Base-by-base conservation (phyloP, 2,888 invertebrate species). In the Sphinx pinastri region DNA sequence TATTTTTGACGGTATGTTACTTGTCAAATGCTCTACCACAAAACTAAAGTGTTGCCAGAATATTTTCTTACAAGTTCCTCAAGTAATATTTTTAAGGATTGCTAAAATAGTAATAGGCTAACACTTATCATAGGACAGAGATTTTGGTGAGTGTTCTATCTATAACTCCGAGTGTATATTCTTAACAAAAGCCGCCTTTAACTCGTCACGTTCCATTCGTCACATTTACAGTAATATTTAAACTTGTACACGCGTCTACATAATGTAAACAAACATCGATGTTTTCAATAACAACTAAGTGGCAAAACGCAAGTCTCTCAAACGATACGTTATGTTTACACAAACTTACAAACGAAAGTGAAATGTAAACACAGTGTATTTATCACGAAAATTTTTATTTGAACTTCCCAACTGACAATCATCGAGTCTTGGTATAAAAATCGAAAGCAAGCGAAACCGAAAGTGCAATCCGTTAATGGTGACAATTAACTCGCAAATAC, bases 401-500 rank as follows among this genome's bases (percentile, higher is more conserved):
- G 38, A 63, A 69, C 51, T 70, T 58, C 58, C 70, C 68, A 70
- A 66, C 63, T 51, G 55, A 70, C 69, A 66, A 74, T 70, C 45
- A 74, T 70, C 45, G 45, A 38, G 76, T 75, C 74, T 76, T 68
- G 71, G 72, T 71, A 76, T 77, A 74, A 79, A 81, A 81, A 82
- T 79, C 79, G 78, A 81, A 81, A 83, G 80, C 79, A 79, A 75
- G 76, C 71, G 77, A 84, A 85, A 87, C 85, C 80, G 87, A 90
- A 91, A 90, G 89, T 88, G 80, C 81, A 80, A 75, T 82, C 81
- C 77, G 80, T 83, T 83, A 85, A 86, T 84, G 79, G 80, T 77
- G 85, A 84, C 88, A 89, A 90, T 85, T 83, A 81, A 79, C 79
- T 77, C 72, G 86, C 83, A 84, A 88, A 89, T 84, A 84, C 79